Evolutionary conservation across 2,888 invertebrate genomes (phyloP), one percentile per base, ranked within the genome.

Genomic region (Rhabditoides inermis): DNA sequence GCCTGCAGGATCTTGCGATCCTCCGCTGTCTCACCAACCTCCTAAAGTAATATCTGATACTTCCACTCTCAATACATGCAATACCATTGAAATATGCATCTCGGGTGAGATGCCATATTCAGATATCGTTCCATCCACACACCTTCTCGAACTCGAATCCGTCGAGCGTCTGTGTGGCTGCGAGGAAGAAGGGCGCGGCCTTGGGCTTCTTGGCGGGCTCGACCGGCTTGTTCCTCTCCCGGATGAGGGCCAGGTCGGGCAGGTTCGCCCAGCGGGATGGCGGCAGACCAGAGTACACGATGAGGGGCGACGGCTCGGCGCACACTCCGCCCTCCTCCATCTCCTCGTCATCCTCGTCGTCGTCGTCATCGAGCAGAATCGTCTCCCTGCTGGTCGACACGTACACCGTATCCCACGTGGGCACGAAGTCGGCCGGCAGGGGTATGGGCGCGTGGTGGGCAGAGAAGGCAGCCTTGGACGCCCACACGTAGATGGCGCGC

Each of bases 141-240:
- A 49, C 53, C 36, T 53, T 50, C 27, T 61, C 88, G 77, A 94
- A 94, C 76, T 86, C 85, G 5, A 72, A 72, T 32, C 88, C 79
- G 66, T 87, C 85, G 20, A 90, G 80, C 1, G 88, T 86, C 0
- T 88, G 84, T 51, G 91, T 82, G 0, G 92, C 91, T 0, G 94
- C 91, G 47, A 95, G 80, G 77, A 98, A 95, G 81, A 98, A 98
- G 0, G 95, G 95, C 0, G 91, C 94, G 41, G 53, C 84, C 78
- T 88, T 88, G 0, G 88, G 86, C 2, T 83, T 83, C 72, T 88
- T 88, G 0, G 86, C 83, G 0, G 88, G 84, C 46, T 85, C 85
- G 77, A 85, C 88, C 0, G 94, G 91, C 75, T 88, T 92, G 77
- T 95, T 95, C 59, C 88, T 76, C 23, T 84, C 85, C 77, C 86